phyloP scores from a whole-genome alignment of 1,140 invertebrate species.

The Hestina assimilis region DNA sequence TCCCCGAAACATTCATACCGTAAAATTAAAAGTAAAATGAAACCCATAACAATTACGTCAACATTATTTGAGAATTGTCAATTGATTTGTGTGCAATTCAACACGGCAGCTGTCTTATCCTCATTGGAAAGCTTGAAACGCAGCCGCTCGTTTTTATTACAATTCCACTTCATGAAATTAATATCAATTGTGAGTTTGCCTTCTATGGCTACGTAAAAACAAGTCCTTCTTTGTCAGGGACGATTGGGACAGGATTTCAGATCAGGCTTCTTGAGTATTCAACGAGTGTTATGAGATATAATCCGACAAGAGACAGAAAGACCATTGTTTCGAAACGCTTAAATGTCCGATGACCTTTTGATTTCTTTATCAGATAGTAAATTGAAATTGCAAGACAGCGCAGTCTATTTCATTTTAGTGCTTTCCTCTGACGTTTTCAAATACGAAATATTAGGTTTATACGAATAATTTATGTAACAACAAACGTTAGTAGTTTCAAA shows the following conservation, averaged over 20 bases:
- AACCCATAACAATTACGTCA: too few species aligned
- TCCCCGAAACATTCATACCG: too few species aligned
- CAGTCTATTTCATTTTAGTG: neutral
- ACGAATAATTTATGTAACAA: too few species aligned
- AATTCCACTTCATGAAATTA: slow-evolving; percentile 64
- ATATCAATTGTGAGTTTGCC: slow-evolving; percentile 60
- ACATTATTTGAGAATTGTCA: slow-evolving; percentile 34
- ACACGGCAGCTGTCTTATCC: slow-evolving; percentile 32
- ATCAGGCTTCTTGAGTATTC: slow-evolving; percentile 42
- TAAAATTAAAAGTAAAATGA: too few species aligned
- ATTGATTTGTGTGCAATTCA: slow-evolving; percentile 24
- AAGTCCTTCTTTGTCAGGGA: slow-evolving; percentile 27
- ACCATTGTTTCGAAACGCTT: slow-evolving; percentile 34
- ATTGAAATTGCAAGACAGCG: neutral
- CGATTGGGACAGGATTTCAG: slow-evolving; percentile 31
- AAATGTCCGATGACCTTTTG: slow-evolving; percentile 27
- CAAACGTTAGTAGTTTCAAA: too few species aligned
- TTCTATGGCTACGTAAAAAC: slow-evolving; percentile 49
- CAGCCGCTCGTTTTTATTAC: slow-evolving; percentile 40
- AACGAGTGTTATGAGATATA: slow-evolving; percentile 38
- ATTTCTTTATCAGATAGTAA: neutral
- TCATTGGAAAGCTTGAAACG: slow-evolving; percentile 32
- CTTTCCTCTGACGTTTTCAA: too few species aligned
- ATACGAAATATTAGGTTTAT: too few species aligned
- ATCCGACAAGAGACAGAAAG: slow-evolving; percentile 6